Evolutionary conservation across 92 coral and sea anemone species (phyloP).

Genomic region (Meandrina meandrites): DNA sequence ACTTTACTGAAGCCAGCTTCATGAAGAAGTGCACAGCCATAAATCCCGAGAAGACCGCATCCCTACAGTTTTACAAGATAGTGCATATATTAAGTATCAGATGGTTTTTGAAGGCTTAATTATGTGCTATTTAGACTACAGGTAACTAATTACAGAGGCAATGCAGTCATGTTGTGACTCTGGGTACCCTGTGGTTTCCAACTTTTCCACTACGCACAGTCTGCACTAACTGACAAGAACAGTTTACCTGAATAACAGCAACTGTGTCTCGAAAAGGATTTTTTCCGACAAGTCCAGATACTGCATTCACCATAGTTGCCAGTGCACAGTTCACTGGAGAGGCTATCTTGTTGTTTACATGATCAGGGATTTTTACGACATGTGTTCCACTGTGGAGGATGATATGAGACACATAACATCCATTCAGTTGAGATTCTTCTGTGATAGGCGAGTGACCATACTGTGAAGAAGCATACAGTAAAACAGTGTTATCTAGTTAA

Average conservation of each 20-base stretch:
- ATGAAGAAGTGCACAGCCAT: slow-evolving; percentile 84
- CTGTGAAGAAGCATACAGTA: slow-evolving; percentile 34
- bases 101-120: neutral
- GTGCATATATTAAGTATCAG: neutral
- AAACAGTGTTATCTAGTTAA: neutral
- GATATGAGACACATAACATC: slow-evolving; percentile 91
- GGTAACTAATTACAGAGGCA: too few relatives aligned
- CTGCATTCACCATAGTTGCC: slow-evolving; percentile 93
- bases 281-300: slow-evolving; percentile 57
- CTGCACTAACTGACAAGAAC: too few relatives aligned
- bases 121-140: too few relatives aligned
- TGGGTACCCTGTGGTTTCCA: neutral
- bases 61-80: slow-evolving; percentile 59
- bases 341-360: slow-evolving; percentile 70
- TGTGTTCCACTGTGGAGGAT: slow-evolving; percentile 91
- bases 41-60: slow-evolving; percentile 91
- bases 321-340: slow-evolving; percentile 95
- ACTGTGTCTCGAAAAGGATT: slow-evolving; percentile 53
- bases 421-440: slow-evolving; percentile 83
- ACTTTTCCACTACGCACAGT: neutral
- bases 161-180: too few relatives aligned
- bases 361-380: slow-evolving; percentile 79
- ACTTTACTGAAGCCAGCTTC: slow-evolving; percentile 87
- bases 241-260: slow-evolving; percentile 85
- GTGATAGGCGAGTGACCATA: slow-evolving; percentile 81